Percentiles rank a stretch among this genome's conserved stretches.
phyloP scores from a whole-genome alignment of 1,140 invertebrate species.

The Cherax quadricarinatus region DNA sequence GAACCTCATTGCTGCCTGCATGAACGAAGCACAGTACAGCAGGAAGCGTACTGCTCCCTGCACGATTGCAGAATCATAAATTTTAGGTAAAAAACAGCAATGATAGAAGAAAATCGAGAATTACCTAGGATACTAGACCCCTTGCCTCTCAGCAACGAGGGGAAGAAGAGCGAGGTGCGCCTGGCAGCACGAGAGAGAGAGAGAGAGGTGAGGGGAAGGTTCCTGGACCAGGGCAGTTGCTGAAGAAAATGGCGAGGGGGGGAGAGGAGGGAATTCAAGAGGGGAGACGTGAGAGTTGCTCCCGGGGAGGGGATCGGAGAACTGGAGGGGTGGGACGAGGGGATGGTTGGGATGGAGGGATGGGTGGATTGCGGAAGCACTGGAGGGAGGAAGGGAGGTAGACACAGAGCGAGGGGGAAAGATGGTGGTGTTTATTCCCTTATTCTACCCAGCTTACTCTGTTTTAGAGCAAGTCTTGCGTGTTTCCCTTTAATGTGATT shows the following conservation, averaged over 20 bases:
- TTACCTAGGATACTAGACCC: background rate
- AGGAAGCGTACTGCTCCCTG: too few relatives aligned
- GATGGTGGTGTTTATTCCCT: slow-evolving; percentile 21
- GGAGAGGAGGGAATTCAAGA: slow-evolving; percentile 11
- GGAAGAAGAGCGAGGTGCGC: background rate
- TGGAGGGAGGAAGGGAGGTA: too few relatives aligned
- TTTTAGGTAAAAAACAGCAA: background rate
- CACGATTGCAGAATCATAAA: too few relatives aligned
- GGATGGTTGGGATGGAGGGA: too few relatives aligned
- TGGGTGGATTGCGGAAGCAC: too few relatives aligned
- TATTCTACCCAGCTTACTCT: background rate
- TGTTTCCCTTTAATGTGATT: background rate
- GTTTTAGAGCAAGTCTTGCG: background rate
- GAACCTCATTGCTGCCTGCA: too few relatives aligned
- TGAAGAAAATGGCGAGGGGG: slow-evolving; percentile 43
- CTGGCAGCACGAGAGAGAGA: background rate
- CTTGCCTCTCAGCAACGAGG: background rate
- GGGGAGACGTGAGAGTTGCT: slow-evolving; percentile 18
- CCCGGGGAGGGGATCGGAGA: background rate
- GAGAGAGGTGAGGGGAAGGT: slow-evolving; percentile 10
- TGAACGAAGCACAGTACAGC: too few relatives aligned
- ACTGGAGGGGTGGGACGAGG: background rate
- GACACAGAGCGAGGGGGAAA: background rate
- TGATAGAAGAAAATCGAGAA: background rate
- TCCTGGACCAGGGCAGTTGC: slow-evolving; percentile 1